Evolutionary conservation across 2,113 vertebrate species (phyloP).

Genomic region (Microcebus ravelobensis): DNA sequence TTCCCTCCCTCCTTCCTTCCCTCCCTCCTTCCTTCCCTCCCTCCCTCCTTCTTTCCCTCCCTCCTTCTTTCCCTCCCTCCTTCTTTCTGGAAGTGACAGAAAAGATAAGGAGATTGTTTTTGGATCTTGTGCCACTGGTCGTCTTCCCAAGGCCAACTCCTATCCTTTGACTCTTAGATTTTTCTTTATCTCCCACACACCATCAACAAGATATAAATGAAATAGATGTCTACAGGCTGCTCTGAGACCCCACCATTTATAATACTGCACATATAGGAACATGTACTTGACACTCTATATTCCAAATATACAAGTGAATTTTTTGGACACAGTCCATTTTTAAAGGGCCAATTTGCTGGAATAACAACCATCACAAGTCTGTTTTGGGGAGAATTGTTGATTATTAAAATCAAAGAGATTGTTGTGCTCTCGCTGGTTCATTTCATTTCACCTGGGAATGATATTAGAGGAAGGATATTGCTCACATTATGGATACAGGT

Average conservation of each 20-base stretch:
- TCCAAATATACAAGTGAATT: neutral
- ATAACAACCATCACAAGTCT: neutral
- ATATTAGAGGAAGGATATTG: neutral
- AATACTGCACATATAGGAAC: neutral
- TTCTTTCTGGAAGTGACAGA: neutral
- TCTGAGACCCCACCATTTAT: neutral
- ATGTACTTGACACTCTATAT: neutral
- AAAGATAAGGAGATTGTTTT: neutral
- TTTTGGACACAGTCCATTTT: neutral
- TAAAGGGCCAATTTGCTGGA: constrained; percentile 28
- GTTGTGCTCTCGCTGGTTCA: neutral
- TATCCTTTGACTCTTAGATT: neutral
- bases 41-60: neutral
- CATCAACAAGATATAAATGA: neutral
- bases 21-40: neutral
- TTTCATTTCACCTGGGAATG: constrained; percentile 30
- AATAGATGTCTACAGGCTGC: neutral
- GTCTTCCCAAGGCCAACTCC: neutral
- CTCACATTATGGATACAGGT: neutral
- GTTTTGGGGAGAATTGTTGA: neutral
- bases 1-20: neutral
- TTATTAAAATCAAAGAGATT: constrained; percentile 1
- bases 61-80: neutral
- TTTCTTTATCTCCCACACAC: neutral
- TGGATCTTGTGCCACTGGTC: neutral